phyloP scores from a whole-genome alignment of 2,113 vertebrate genomes.

The Melanocharis versteri region DNA sequence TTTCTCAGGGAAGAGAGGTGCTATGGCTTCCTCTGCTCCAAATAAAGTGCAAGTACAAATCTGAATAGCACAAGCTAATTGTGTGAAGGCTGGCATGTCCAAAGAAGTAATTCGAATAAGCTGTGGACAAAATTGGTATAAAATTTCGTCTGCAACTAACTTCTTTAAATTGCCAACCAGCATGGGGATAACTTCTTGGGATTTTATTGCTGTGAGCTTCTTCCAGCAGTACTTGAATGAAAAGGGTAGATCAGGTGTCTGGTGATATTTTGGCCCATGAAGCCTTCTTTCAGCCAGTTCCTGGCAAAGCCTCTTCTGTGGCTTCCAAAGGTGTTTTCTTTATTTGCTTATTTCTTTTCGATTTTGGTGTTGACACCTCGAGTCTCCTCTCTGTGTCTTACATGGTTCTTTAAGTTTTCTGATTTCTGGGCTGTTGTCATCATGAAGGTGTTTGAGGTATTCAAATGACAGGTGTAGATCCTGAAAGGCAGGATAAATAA shows the following conservation, averaged over 20 bases:
- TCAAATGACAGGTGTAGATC: not conserved
- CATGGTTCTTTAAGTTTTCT: not conserved
- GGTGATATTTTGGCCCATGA: not conserved
- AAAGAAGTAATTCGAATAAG: not conserved
- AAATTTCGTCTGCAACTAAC: not conserved
- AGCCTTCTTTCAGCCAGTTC: not conserved
- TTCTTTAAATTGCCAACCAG: not conserved
- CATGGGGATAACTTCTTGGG: not conserved
- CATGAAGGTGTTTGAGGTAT: not conserved
- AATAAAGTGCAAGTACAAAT: not conserved
- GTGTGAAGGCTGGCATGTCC: not conserved
- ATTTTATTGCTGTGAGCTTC: not conserved
- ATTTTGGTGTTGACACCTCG: not conserved
- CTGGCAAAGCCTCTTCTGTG: not conserved
- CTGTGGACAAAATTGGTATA: not conserved
- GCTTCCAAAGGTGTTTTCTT: not conserved
- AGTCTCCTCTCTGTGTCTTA: not conserved
- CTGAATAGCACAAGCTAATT: not conserved
- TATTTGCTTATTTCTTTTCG: not conserved
- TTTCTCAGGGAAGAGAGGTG: not conserved
- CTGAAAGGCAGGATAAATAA: not conserved
- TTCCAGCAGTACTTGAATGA: not conserved
- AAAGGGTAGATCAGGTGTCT: not conserved
- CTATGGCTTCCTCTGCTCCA: not conserved
- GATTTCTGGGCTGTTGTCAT: not conserved